Conservation (phyloP, 2,888 invertebrate genomes). For the Ornithoptera alexandrae region DNA sequence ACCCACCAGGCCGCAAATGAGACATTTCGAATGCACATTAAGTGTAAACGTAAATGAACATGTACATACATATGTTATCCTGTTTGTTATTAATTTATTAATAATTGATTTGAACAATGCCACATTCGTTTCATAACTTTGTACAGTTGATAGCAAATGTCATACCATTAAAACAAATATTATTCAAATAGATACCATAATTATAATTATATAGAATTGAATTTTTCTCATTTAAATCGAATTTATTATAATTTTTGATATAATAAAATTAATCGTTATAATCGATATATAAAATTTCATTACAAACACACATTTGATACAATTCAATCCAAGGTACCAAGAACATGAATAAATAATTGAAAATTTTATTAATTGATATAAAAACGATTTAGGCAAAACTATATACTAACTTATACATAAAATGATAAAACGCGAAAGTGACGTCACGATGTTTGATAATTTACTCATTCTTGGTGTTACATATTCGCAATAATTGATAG, state of each 20-base stretch:
- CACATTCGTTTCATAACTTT: not conserved
- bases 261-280: no score
- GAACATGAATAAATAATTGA: not conserved
- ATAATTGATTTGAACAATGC: not conserved
- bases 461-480: not conserved
- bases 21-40: constrained; percentile 17
- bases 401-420: not conserved
- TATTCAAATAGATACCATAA: not conserved
- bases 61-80: constrained; percentile 14
- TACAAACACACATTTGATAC: not conserved
- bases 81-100: constrained; percentile 7
- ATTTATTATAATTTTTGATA: no score
- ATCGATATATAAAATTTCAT: not conserved
- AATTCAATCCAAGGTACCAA: not conserved
- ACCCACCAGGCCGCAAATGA: constrained; percentile 16
- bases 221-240: no score
- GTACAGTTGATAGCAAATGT: not conserved
- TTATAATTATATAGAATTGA: not conserved
- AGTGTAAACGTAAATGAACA: constrained; percentile 16
- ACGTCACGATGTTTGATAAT: constrained; percentile 2
- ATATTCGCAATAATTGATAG: constrained; percentile 11
- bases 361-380: not conserved
- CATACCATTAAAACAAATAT: not conserved
- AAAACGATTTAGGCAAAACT: not conserved
- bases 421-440: constrained; percentile 7